A percentile compares a stretch with the other conserved stretches of the same genome.
Conservation (phyloP, 1,140 invertebrate species). For the Cotesia vestalis region DNA sequence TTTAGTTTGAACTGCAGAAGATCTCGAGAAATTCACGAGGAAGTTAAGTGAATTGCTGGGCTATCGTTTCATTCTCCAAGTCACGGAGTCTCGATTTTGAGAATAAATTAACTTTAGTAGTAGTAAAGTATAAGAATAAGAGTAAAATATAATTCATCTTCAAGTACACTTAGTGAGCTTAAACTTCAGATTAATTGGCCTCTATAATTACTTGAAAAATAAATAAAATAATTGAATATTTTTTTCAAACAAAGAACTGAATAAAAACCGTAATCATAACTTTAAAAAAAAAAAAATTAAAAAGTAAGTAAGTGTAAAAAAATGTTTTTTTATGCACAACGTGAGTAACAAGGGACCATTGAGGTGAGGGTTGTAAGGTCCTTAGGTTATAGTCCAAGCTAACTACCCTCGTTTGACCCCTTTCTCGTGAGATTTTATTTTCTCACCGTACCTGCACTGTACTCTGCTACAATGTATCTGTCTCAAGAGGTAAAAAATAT, state of each 20-base stretch:
- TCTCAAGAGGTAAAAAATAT: neutral
- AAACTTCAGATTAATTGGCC: constrained; percentile 7
- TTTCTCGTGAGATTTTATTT: constrained; percentile 23
- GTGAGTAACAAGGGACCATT: constrained; percentile 17
- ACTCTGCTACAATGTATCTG: neutral
- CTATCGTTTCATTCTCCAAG: constrained; percentile 12
- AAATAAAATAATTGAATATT: constrained; percentile 9
- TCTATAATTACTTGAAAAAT: neutral
- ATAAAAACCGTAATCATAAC: neutral
- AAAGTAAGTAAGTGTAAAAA: neutral
- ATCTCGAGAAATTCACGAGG: constrained; percentile 17
- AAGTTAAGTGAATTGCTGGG: constrained; percentile 25
- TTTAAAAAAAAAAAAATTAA: neutral
- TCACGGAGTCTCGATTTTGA: constrained; percentile 21
- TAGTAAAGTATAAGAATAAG: constrained; percentile 8
- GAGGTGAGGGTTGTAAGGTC: constrained; percentile 9
- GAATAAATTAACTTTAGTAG: constrained; percentile 22
- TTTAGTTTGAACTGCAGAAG: neutral
- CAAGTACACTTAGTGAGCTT: constrained; percentile 16
- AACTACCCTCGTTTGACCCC: constrained; percentile 27
- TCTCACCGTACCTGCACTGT: neutral
- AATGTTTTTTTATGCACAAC: constrained; percentile 12
- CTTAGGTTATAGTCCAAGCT: neutral
- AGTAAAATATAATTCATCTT: constrained; percentile 15
- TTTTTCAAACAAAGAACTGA: neutral